These are phyloP conservation scores for Columba guinea DNA, from an alignment of 2,797 vertebrate species.

Conservation along the genomic window DNA sequence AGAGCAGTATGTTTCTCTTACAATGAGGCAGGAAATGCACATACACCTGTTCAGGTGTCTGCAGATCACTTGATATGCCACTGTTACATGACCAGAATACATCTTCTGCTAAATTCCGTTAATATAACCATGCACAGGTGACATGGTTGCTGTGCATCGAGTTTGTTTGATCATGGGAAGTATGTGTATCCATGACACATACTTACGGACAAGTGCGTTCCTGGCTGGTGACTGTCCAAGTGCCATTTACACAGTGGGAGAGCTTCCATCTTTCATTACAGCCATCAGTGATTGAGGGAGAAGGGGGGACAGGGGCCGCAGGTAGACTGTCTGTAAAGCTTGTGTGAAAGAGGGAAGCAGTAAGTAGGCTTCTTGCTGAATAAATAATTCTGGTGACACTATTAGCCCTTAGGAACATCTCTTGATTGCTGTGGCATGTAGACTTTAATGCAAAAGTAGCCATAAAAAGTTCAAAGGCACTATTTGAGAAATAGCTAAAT, in stretches of 20 bases:
- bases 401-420: not conserved
- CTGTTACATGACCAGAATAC: not conserved
- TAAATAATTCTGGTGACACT: not conserved
- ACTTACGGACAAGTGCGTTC: not conserved
- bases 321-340: not conserved
- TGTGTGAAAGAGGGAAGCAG: not conserved
- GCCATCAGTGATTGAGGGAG: not conserved
- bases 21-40: accelerated
- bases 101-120: not conserved
- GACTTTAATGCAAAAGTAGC: not conserved
- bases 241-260: not conserved
- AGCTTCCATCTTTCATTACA: not conserved
- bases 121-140: not conserved
- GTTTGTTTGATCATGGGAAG: not conserved
- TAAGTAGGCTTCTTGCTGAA: not conserved
- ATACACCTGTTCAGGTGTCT: not conserved
- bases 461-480: not conserved
- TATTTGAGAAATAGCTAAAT: not conserved
- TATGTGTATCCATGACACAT: not conserved
- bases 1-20: not conserved
- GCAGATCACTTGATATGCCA: not conserved
- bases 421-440: not conserved
- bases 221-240: not conserved
- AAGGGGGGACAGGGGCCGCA: no score
- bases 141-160: not conserved